A percentile compares a stretch with the other conserved stretches of the same genome.
Conservation (phyloP, 2,888 invertebrate species). For the Drosophila birchii region DNA sequence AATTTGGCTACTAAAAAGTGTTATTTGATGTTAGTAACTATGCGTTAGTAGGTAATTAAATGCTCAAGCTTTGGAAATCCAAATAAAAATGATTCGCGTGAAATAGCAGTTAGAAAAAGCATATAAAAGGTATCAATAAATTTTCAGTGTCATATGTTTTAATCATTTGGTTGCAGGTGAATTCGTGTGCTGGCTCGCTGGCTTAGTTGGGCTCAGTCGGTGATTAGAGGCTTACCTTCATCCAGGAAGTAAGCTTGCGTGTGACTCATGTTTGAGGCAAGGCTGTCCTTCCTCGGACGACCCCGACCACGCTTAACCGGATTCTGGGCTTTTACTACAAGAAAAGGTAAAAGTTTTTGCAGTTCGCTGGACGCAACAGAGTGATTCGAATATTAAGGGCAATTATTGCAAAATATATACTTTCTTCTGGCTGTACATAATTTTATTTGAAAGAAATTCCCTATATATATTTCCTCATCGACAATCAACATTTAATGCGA, state of each 20-base stretch:
- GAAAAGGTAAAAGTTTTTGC: slow-evolving; percentile 63
- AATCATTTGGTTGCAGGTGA: slow-evolving; percentile 8
- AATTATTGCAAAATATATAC: background rate
- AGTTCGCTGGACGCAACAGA: slow-evolving; percentile 24
- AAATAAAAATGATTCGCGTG: slow-evolving; percentile 4
- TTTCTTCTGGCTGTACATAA: background rate
- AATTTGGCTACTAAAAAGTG: background rate
- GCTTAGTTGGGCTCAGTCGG: slow-evolving; percentile 34
- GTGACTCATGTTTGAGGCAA: slow-evolving; percentile 85
- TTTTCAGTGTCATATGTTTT: slow-evolving; percentile 11
- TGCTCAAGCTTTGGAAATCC: slow-evolving; percentile 1
- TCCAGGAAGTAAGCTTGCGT: slow-evolving; percentile 89
- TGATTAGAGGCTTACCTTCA: slow-evolving; percentile 87
- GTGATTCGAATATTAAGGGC: background rate
- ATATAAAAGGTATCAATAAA: background rate
- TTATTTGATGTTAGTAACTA: slow-evolving; percentile 6
- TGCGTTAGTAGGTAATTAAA: slow-evolving; percentile 1
- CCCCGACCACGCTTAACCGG: slow-evolving; percentile 87
- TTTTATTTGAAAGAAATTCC: background rate
- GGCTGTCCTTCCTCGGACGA: slow-evolving; percentile 86
- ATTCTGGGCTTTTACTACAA: slow-evolving; percentile 84
- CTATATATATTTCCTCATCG: background rate
- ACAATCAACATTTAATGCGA: background rate
- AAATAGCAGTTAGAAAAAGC: slow-evolving; percentile 12
- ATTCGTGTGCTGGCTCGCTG: slow-evolving; percentile 7